Percentiles rank a stretch among this genome's conserved stretches.
These are phyloP conservation scores for Dolomedes plantarius DNA, from an alignment of 2,888 invertebrate species.

Conservation along the genomic window DNA sequence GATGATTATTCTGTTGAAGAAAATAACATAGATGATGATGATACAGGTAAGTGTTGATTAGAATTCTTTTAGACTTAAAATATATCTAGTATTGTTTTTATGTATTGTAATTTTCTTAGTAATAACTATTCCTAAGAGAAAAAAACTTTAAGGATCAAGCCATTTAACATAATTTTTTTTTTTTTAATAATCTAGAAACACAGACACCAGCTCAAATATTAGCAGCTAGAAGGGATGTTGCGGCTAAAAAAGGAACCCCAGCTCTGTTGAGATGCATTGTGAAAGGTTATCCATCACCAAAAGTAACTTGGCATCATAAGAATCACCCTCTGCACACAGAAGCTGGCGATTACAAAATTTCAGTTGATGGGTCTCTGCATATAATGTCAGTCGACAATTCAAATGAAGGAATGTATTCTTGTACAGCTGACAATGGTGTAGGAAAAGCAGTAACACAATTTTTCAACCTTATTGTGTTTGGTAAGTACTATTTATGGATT, in stretches of 20 bases:
- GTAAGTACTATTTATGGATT: slow-evolving; percentile 34
- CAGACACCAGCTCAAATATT: slow-evolving; percentile 41
- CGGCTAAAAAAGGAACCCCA: slow-evolving; percentile 74
- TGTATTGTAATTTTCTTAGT: too few species aligned
- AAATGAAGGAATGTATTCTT: slow-evolving; percentile 90
- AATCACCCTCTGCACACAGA: slow-evolving; percentile 59
- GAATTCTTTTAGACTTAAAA: too few species aligned
- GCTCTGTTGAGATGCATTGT: slow-evolving; percentile 74
- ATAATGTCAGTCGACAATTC: slow-evolving; percentile 80
- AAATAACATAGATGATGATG: slow-evolving; percentile 49
- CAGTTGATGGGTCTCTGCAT: slow-evolving; percentile 76
- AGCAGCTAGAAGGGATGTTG: slow-evolving; percentile 63
- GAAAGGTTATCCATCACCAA: slow-evolving; percentile 72
- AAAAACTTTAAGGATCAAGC: too few species aligned
- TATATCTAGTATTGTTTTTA: too few species aligned
- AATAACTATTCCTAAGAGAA: too few species aligned
- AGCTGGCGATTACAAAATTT: slow-evolving; percentile 70
- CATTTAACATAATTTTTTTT: too few species aligned
- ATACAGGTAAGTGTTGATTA: slow-evolving; percentile 45
- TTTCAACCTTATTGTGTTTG: slow-evolving; percentile 51
- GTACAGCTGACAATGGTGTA: slow-evolving; percentile 85
- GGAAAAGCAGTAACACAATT: slow-evolving; percentile 50
- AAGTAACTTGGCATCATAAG: slow-evolving; percentile 76
- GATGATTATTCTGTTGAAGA: slow-evolving; percentile 35
- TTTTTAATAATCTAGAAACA: slow-evolving; percentile 26